phyloP scores from a whole-genome alignment of 2,113 vertebrate genomes.

The Scatophagus argus region DNA sequence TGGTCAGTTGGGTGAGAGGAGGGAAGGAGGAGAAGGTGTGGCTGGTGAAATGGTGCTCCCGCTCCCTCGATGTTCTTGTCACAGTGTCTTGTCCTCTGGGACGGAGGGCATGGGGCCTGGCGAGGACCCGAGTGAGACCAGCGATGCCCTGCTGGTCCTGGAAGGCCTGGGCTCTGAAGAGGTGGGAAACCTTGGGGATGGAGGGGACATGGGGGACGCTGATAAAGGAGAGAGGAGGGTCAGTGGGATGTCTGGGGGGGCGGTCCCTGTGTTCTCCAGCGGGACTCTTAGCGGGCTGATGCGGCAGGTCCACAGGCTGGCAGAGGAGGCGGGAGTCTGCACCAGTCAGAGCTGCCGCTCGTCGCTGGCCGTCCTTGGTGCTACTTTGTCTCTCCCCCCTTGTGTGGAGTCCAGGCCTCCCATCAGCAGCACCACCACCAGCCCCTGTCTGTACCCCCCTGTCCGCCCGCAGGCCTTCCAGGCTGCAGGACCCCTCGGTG shows the following conservation, averaged over 20 bases:
- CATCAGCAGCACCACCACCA: background rate
- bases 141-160: slow-evolving; percentile 89
- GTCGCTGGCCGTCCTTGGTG: slow-evolving; percentile 6
- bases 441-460: background rate
- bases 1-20: slow-evolving; percentile 64
- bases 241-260: background rate
- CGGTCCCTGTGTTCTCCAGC: slow-evolving; percentile 31
- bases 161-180: slow-evolving; percentile 88
- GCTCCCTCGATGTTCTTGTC: slow-evolving; percentile 75
- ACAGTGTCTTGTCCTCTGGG: slow-evolving; percentile 54
- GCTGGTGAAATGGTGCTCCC: slow-evolving; percentile 20
- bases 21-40: slow-evolving; percentile 36
- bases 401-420: background rate
- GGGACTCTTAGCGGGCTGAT: slow-evolving; percentile 75
- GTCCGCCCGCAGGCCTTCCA: background rate
- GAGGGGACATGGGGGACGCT: background rate
- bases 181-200: slow-evolving; percentile 55
- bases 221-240: slow-evolving; percentile 24
- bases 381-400: background rate
- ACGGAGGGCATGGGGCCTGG: slow-evolving; percentile 32
- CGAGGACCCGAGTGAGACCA: slow-evolving; percentile 86
- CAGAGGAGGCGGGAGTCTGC: slow-evolving; percentile 75
- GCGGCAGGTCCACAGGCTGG: slow-evolving; percentile 75
- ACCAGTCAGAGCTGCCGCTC: slow-evolving; percentile 64
- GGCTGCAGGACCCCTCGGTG: background rate